Percentiles rank a stretch among this genome's conserved stretches.
These are phyloP conservation scores for Pampusana beccarii DNA, from an alignment of 2,113 vertebrate genomes.

Conservation along the genomic window DNA sequence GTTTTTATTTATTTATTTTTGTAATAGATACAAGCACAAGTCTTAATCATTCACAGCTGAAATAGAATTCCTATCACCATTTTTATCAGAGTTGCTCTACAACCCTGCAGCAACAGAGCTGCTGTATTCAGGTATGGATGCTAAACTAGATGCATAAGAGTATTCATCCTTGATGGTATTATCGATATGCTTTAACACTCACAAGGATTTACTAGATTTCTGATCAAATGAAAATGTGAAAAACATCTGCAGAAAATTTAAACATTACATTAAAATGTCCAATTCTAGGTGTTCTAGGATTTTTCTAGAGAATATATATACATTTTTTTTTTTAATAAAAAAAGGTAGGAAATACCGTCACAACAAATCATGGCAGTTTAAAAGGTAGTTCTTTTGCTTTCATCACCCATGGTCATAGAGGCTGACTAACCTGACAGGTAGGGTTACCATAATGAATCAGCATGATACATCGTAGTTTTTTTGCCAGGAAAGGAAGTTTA, in stretches of 20 bases:
- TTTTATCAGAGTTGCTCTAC: not conserved
- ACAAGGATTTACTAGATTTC: not conserved
- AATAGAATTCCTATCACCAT: not conserved
- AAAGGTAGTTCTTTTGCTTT: not conserved
- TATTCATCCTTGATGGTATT: not conserved
- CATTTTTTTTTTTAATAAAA: not conserved
- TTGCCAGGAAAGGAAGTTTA: not conserved
- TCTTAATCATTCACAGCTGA: not conserved
- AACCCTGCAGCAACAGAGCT: not conserved
- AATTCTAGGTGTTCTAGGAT: not conserved
- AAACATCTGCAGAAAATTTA: not conserved
- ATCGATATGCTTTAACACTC: not conserved
- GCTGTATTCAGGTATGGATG: not conserved
- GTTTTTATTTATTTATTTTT: not conserved
- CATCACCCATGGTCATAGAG: not conserved
- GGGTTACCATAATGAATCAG: not conserved
- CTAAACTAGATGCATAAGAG: not conserved
- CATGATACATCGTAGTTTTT: fast-evolving
- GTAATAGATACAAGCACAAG: not conserved
- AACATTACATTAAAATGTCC: not conserved
- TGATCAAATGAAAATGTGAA: not conserved
- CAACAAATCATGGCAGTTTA: not conserved
- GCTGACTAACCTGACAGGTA: not conserved
- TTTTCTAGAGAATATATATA: not conserved
- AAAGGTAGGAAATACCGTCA: not conserved